These are phyloP conservation scores for Nerophis ophidion DNA, from an alignment of 2,113 vertebrate genomes.

Conservation along the genomic window DNA sequence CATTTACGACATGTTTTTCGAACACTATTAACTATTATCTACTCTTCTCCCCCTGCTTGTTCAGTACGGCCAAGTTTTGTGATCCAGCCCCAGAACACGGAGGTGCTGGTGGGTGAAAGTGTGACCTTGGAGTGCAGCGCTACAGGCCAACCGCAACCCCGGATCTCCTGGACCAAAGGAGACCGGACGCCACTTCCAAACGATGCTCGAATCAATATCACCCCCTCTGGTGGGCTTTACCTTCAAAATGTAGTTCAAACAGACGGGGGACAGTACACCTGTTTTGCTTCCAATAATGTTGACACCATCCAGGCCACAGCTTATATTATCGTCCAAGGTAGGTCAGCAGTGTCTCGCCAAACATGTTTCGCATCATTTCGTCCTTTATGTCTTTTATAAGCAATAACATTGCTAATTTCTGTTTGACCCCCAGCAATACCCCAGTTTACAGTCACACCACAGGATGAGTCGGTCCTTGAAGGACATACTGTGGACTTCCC, in stretches of 20 bases:
- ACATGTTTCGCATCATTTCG: background rate
- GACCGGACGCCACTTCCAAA: constrained; percentile 84
- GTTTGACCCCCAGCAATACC: constrained; percentile 75
- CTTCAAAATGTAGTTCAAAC: constrained; percentile 85
- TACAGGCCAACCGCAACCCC: constrained; percentile 85
- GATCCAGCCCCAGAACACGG: constrained; percentile 96
- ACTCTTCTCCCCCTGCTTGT: constrained; percentile 4
- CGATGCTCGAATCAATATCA: constrained; percentile 84
- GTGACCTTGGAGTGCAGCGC: constrained; percentile 96
- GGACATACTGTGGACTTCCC: constrained; percentile 91
- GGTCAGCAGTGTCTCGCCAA: constrained; percentile 5
- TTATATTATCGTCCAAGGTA: constrained; percentile 93
- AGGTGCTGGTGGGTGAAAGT: constrained; percentile 93
- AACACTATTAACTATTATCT: too few species aligned
- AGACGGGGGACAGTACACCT: constrained; percentile 89
- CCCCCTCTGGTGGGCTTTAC: constrained; percentile 88
- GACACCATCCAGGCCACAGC: constrained; percentile 88
- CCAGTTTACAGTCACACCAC: constrained; percentile 86
- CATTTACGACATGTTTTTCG: background rate
- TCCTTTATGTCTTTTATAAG: background rate
- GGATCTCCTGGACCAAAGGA: constrained; percentile 86
- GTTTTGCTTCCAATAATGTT: constrained; percentile 88
- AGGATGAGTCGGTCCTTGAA: constrained; percentile 86
- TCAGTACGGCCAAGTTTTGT: constrained; percentile 91
- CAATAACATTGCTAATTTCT: background rate